Conservation (phyloP, 2,888 invertebrate species). For the Dryobota labecula region DNA sequence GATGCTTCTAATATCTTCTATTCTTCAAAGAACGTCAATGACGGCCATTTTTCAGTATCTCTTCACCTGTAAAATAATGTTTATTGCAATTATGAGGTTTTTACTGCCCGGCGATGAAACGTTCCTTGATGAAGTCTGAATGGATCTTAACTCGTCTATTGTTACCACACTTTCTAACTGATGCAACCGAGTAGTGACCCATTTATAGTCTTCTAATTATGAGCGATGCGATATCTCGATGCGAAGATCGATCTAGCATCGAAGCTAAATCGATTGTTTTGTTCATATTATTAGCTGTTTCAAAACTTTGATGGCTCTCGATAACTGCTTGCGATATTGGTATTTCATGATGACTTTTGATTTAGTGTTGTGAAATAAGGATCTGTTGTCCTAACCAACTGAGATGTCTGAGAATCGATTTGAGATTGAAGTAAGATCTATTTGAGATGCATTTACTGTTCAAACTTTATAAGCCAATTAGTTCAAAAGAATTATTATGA, state of each 20-base stretch:
- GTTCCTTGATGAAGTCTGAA: constrained; percentile 16
- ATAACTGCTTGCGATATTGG: constrained; percentile 51
- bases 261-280: constrained; percentile 63
- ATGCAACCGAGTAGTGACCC: constrained; percentile 54
- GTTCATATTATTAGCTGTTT: constrained; percentile 64
- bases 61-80: neutral
- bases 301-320: constrained; percentile 56
- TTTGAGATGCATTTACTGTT: neutral
- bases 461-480: neutral
- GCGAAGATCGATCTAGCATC: constrained; percentile 54
- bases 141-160: constrained; percentile 21
- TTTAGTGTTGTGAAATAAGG: constrained; percentile 27
- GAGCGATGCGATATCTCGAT: constrained; percentile 64
- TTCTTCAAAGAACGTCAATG: neutral
- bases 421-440: neutral
- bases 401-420: neutral
- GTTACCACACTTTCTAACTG: constrained; percentile 59
- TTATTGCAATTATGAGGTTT: neutral
- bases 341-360: constrained; percentile 44
- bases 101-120: neutral
- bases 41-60: neutral
- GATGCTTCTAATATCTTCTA: neutral
- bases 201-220: constrained; percentile 66
- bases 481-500: neutral
- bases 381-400: constrained; percentile 11